A percentile compares a stretch with the other conserved stretches of the same genome.
Conservation (phyloP, 64 coral and sea anemone genomes). For the Montipora cactus region DNA sequence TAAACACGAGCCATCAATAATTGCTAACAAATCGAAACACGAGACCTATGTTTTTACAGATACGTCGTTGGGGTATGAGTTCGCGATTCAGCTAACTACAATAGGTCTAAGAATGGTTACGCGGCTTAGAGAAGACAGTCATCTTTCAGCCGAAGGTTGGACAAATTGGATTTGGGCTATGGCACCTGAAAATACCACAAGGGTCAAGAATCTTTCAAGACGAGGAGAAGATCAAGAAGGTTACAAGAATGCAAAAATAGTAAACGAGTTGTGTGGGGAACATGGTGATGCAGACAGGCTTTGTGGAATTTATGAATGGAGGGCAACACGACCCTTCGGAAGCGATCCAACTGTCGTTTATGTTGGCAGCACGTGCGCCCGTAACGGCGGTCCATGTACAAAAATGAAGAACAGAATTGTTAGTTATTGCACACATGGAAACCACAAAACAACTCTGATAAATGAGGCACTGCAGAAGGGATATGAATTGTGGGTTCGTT, state of each 20-base stretch:
- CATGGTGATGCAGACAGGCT: neutral
- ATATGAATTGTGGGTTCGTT: conserved; percentile 40
- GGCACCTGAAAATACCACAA: neutral
- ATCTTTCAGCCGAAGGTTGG: conserved; percentile 8
- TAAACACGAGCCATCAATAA: no score
- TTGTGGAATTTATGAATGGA: conserved; percentile 54
- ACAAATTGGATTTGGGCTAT: conserved; percentile 6
- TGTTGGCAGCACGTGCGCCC: conserved; percentile 24
- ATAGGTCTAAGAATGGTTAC: no score
- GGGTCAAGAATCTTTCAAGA: neutral
- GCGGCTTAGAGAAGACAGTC: neutral
- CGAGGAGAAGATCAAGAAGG: neutral
- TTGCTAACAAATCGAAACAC: no score
- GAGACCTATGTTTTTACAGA: no score
- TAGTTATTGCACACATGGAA: neutral
- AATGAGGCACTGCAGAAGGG: conserved; percentile 13
- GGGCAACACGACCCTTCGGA: neutral
- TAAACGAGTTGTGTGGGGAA: neutral
- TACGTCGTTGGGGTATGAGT: no score
- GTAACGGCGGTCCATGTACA: neutral
- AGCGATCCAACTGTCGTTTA: conserved; percentile 2
- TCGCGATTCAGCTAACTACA: no score
- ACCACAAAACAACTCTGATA: conserved; percentile 7
- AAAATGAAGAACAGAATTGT: neutral
- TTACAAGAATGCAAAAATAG: neutral